Conservation (phyloP, 2,888 invertebrate genomes). For the Pemphredon lugubris region DNA sequence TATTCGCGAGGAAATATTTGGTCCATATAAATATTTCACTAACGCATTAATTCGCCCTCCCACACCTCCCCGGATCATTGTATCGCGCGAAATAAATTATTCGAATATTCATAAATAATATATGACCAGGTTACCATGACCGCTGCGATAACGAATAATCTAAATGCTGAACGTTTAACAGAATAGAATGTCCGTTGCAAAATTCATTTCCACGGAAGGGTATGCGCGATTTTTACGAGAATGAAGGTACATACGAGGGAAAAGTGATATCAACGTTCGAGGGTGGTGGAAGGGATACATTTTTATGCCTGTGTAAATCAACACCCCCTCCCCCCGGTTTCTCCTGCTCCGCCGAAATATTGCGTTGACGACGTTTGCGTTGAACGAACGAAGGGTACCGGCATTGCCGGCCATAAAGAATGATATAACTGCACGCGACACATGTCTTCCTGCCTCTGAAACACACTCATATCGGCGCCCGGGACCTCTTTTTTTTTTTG, state of each 20-base stretch:
- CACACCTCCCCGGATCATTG: too few species aligned
- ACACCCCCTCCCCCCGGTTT: too few species aligned
- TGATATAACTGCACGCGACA: constrained; percentile 80
- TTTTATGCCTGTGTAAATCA: constrained; percentile 80
- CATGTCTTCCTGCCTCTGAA: constrained; percentile 75
- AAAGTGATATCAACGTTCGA: constrained; percentile 46
- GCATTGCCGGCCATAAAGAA: constrained; percentile 77
- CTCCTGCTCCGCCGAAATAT: constrained; percentile 77
- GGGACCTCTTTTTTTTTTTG: constrained; percentile 30
- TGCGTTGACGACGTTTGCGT: constrained; percentile 65
- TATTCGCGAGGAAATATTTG: too few species aligned
- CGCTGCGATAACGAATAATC: too few species aligned
- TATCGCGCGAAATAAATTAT: too few species aligned
- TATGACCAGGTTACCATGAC: too few species aligned
- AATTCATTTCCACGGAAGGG: too few species aligned
- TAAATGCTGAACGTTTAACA: too few species aligned
- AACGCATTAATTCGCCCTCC: too few species aligned
- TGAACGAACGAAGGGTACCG: constrained; percentile 64
- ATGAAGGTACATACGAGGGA: constrained; percentile 3
- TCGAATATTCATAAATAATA: too few species aligned
- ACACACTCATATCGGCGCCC: constrained; percentile 55
- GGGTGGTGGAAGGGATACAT: constrained; percentile 30
- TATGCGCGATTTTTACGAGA: background rate
- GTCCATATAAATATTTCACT: too few species aligned
- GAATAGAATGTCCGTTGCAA: too few species aligned